Evolutionary conservation across 2,797 vertebrate species (phyloP).

Genomic region (Gambusia yucatana): DNA sequence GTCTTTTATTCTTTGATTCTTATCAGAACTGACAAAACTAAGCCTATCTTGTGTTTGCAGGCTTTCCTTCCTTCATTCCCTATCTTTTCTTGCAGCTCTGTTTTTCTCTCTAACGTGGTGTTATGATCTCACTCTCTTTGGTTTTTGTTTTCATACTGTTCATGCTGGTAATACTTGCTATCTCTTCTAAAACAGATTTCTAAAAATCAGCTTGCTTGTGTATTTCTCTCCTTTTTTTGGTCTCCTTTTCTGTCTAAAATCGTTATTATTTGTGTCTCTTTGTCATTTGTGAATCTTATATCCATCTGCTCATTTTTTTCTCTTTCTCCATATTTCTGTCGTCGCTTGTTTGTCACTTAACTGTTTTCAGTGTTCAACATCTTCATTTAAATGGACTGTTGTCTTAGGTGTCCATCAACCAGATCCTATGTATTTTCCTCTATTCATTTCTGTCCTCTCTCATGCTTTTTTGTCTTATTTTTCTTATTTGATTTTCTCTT

Average conservation of each 20-base stretch:
- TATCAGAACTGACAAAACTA: constrained; percentile 82
- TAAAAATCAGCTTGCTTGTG: constrained; percentile 66
- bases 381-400: constrained; percentile 74
- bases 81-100: constrained; percentile 80
- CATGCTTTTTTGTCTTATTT: constrained; percentile 46
- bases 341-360: constrained; percentile 63
- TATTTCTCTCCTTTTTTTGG: constrained; percentile 58
- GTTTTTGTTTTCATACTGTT: constrained; percentile 77
- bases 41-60: constrained; percentile 84
- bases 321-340: constrained; percentile 44
- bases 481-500: constrained; percentile 47
- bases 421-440: constrained; percentile 43
- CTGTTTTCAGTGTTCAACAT: constrained; percentile 67
- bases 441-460: constrained; percentile 49
- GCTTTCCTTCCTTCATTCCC: constrained; percentile 75
- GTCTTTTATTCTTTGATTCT: constrained; percentile 75
- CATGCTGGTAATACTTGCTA: constrained; percentile 81
- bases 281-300: constrained; percentile 54
- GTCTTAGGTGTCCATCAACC: constrained; percentile 63
- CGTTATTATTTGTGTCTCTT: constrained; percentile 69
- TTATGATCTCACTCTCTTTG: constrained; percentile 78
- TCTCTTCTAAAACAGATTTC: constrained; percentile 77
- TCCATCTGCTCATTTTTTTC: constrained; percentile 5
- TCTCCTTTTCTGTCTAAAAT: constrained; percentile 60
- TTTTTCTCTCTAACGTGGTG: constrained; percentile 79